Percentiles rank a stretch among this genome's conserved stretches.
Conservation (phyloP, 2,113 vertebrate species). For the Crotalus viridis region DNA sequence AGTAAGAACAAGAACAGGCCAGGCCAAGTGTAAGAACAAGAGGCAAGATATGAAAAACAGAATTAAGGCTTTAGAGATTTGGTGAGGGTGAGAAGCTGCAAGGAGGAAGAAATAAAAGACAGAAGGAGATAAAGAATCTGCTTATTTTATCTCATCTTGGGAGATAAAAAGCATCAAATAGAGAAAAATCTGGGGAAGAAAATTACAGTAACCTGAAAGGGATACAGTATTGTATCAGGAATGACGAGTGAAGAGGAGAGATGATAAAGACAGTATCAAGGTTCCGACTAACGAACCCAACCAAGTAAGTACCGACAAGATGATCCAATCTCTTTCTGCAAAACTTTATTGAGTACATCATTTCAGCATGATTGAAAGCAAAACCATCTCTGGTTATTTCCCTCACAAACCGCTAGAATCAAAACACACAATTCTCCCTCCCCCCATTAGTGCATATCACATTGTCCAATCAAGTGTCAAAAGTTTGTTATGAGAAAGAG, state of each 20-base stretch:
- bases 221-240: background rate
- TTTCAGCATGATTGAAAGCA: no score
- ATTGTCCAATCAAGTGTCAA: no score
- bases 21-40: background rate
- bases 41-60: background rate
- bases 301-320: no score
- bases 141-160: background rate
- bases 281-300: no score
- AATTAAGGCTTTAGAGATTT: background rate
- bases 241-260: background rate
- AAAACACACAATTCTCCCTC: no score
- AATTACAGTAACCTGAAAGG: background rate
- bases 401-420: no score
- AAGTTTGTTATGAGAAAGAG: no score
- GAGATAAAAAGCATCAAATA: background rate
- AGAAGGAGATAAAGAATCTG: background rate
- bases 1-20: background rate
- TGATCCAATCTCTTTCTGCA: no score
- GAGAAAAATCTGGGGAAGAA: background rate
- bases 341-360: no score
- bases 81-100: background rate
- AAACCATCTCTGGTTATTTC: no score
- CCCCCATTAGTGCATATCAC: no score
- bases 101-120: background rate
- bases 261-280: background rate